A percentile compares a stretch with the other conserved stretches of the same genome.
Evolutionary conservation across 2,113 vertebrate genomes (phyloP).

Genomic region (Scomber colias): DNA sequence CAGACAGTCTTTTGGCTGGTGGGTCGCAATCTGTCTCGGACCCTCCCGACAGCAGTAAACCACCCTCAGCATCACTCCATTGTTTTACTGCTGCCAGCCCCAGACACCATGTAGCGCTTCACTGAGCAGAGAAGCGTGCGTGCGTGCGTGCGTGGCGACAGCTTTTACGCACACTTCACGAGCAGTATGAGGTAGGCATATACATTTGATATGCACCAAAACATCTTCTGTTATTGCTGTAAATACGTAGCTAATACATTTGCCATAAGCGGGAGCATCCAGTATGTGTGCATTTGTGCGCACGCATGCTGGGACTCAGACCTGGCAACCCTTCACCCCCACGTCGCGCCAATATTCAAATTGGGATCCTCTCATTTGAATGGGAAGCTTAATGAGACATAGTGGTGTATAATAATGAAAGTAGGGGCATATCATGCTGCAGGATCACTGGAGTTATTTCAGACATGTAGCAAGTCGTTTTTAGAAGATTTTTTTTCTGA

Average conservation of each 20-base stretch:
- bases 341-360: conserved; percentile 79
- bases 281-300: conserved; percentile 12
- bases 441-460: conserved; percentile 26
- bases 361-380: conserved; percentile 61
- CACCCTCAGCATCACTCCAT: conserved; percentile 61
- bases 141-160: background rate
- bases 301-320: conserved; percentile 6
- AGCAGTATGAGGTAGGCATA: no score
- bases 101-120: conserved; percentile 59
- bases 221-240: conserved; percentile 15
- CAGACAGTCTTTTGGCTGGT: conserved; percentile 67
- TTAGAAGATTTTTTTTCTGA: background rate
- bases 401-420: conserved; percentile 68
- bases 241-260: conserved; percentile 24
- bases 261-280: conserved; percentile 15
- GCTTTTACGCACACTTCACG: conserved; percentile 36
- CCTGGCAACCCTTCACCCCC: conserved; percentile 45
- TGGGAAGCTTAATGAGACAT: conserved; percentile 67
- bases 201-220: background rate
- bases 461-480: background rate
- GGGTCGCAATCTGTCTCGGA: conserved; percentile 70
- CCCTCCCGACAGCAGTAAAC: conserved; percentile 62
- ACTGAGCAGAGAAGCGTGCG: conserved; percentile 23
- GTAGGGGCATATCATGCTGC: background rate
- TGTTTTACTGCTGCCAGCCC: conserved; percentile 67